Conservation (phyloP, 2,113 vertebrate species). For the Leuciscus idus region DNA sequence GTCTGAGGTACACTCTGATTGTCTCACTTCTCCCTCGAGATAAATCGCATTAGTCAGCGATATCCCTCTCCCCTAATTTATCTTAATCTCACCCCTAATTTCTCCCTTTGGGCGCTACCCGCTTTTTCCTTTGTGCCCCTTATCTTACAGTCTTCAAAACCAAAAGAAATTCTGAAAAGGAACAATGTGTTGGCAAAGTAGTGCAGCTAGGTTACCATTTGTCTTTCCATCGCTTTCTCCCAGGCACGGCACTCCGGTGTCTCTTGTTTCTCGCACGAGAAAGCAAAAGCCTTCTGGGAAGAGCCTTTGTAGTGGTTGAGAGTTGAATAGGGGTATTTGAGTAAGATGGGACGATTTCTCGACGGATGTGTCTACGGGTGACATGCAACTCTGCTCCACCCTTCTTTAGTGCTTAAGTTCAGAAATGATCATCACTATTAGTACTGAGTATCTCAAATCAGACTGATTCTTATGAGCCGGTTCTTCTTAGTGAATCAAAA, state of each 20-base stretch:
- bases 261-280: conserved; percentile 69
- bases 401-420: conserved; percentile 39
- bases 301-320: conserved; percentile 70
- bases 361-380: conserved; percentile 59
- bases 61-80: conserved; percentile 62
- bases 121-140: conserved; percentile 42
- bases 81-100: conserved; percentile 58
- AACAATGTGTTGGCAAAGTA: conserved; percentile 61
- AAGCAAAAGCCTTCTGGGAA: conserved; percentile 74
- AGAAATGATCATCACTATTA: not conserved
- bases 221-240: conserved; percentile 18
- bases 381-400: conserved; percentile 40
- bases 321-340: conserved; percentile 76
- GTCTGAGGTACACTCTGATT: conserved; percentile 54
- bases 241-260: not conserved
- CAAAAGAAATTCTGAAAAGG: conserved; percentile 62
- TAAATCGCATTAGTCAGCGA: conserved; percentile 62
- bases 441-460: not conserved
- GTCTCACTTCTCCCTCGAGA: conserved; percentile 54
- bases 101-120: conserved; percentile 66
- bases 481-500: not conserved
- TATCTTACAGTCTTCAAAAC: conserved; percentile 72
- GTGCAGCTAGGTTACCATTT: conserved; percentile 28
- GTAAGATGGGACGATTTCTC: conserved; percentile 73
- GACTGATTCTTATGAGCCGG: not conserved